Evolutionary conservation across 2,113 vertebrate species (phyloP).

Genomic region (Etia nguti): DNA sequence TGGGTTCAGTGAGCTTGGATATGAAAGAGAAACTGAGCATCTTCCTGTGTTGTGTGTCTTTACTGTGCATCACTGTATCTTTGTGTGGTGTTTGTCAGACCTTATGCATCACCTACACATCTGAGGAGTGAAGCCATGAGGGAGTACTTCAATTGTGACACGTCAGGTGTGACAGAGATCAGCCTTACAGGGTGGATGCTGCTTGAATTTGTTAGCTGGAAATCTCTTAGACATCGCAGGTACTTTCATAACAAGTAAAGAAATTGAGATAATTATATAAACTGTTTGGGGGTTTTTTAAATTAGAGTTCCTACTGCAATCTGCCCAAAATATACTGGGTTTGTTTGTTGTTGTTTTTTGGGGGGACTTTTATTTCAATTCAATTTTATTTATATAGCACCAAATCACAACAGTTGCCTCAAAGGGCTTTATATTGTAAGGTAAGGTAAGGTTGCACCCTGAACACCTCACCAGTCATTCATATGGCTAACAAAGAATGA

Average conservation of each 20-base stretch:
- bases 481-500: not conserved
- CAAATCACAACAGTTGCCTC: not conserved
- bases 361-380: not conserved
- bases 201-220: not conserved
- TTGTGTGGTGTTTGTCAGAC: not conserved
- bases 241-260: not conserved
- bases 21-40: not conserved
- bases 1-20: not conserved
- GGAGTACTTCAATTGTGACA: not conserved
- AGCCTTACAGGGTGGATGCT: conserved; percentile 23
- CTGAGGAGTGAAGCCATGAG: not conserved
- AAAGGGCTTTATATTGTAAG: not conserved
- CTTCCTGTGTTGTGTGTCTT: not conserved
- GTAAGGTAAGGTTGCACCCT: not conserved
- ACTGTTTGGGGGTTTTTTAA: not conserved
- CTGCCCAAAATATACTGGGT: not conserved
- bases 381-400: too few species aligned
- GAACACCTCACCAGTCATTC: not conserved
- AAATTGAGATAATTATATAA: not conserved
- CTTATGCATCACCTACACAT: not conserved
- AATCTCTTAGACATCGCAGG: not conserved
- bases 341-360: not conserved
- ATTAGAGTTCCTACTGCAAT: not conserved
- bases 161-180: not conserved
- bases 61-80: not conserved